Percentiles rank a stretch among this genome's conserved stretches.
Evolutionary conservation across 1,140 invertebrate genomes (phyloP).

Genomic region (Drosophila eugracilis): DNA sequence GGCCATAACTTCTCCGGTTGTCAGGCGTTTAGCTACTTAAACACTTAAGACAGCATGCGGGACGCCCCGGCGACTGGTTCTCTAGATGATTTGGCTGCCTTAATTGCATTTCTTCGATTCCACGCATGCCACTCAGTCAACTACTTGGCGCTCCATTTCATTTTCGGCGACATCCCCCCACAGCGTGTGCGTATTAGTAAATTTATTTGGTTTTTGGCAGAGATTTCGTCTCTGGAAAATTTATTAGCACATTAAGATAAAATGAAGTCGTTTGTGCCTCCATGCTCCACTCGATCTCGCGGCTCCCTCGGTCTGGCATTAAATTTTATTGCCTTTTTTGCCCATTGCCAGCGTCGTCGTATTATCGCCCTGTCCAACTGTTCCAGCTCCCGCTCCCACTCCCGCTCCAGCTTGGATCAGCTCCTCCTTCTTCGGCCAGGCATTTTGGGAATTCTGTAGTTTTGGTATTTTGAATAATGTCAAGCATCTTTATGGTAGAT

Average conservation of each 20-base stretch:
- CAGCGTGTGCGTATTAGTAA: conserved; percentile 70
- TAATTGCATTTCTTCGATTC: conserved; percentile 80
- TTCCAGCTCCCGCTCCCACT: background rate
- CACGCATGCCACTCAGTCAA: conserved; percentile 74
- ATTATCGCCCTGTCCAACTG: conserved; percentile 38
- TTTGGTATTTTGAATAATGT: conserved; percentile 76
- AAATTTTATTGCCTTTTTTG: conserved; percentile 80
- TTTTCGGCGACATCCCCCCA: conserved; percentile 19
- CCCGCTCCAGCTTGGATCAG: conserved; percentile 13
- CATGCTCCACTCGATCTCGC: conserved; percentile 42
- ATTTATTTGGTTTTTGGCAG: conserved; percentile 82
- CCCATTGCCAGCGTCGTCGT: conserved; percentile 31
- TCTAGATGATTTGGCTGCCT: conserved; percentile 58
- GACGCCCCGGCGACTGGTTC: conserved; percentile 20
- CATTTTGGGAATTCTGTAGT: conserved; percentile 72
- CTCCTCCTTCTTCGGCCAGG: conserved; percentile 33
- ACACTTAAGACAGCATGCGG: conserved; percentile 74
- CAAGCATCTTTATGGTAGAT: conserved; percentile 66
- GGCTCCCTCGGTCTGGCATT: conserved; percentile 60
- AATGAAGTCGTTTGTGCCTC: conserved; percentile 81
- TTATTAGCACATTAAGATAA: conserved; percentile 83
- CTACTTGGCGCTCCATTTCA: conserved; percentile 77
- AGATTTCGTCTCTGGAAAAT: conserved; percentile 78
- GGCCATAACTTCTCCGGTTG: conserved; percentile 74
- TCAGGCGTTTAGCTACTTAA: conserved; percentile 81